These are phyloP conservation scores for Dichetophora obliterata DNA, from an alignment of 2,888 invertebrate genomes.

Conservation along the genomic window DNA sequence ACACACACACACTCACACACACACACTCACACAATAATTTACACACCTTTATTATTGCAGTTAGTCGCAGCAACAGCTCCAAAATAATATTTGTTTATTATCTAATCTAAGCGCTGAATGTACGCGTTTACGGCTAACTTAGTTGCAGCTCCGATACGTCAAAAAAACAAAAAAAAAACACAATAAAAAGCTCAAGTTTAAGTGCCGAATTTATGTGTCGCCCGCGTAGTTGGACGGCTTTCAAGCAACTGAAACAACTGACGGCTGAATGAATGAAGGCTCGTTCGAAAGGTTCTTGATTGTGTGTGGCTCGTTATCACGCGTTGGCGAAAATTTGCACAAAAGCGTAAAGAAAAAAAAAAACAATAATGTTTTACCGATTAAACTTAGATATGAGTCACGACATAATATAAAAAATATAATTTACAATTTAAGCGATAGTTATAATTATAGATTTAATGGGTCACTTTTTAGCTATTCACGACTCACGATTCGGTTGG, in stretches of 20 bases:
- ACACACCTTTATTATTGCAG: conserved; percentile 9
- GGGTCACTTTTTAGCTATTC: background rate
- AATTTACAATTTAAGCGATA: no score
- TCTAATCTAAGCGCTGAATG: conserved; percentile 12
- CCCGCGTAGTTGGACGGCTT: conserved; percentile 16
- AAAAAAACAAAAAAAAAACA: no score
- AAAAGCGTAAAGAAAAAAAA: background rate
- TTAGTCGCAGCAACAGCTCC: background rate
- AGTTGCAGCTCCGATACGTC: background rate
- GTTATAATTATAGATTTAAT: no score
- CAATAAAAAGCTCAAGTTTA: background rate
- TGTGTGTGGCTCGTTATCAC: conserved; percentile 10
- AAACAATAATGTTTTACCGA: background rate
- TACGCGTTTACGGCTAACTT: background rate
- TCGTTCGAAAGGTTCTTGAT: background rate
- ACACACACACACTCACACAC: background rate
- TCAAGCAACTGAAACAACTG: conserved; percentile 29
- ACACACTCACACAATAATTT: background rate
- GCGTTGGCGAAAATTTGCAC: conserved; percentile 3
- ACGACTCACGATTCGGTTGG: background rate
- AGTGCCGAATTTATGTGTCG: background rate
- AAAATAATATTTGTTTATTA: conserved; percentile 6
- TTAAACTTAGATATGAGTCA: background rate
- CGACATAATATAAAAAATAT: background rate
- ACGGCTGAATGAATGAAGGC: background rate